Evolutionary conservation across 2,888 invertebrate genomes (phyloP).

Genomic region (Idaea aversata): DNA sequence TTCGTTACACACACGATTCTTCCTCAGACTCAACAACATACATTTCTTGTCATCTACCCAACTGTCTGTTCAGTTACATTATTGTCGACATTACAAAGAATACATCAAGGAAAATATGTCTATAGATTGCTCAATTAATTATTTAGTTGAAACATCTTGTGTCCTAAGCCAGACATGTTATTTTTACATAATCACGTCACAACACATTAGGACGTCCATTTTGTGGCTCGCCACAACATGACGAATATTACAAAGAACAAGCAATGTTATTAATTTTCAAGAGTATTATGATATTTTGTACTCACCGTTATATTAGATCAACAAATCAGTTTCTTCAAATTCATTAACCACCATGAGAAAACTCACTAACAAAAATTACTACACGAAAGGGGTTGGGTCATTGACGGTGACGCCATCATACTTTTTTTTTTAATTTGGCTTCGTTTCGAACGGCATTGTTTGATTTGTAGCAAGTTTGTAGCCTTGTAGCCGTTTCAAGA

Average conservation of each 20-base stretch:
- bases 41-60: constrained; percentile 28
- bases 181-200: constrained; percentile 76
- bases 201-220: constrained; percentile 73
- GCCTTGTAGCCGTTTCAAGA: too few species aligned
- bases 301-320: neutral
- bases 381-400: constrained; percentile 61
- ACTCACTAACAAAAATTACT: constrained; percentile 43
- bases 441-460: neutral
- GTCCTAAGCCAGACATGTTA: constrained; percentile 27
- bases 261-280: neutral
- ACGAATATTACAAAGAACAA: neutral
- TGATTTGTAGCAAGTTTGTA: neutral
- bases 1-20: constrained; percentile 21
- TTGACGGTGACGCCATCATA: constrained; percentile 69
- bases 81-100: neutral
- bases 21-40: constrained; percentile 33
- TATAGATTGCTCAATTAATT: constrained; percentile 13
- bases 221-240: constrained; percentile 45
- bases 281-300: constrained; percentile 5
- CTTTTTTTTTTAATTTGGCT: constrained; percentile 3
- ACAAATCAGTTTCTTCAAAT: neutral
- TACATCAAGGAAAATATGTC: neutral
- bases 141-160: constrained; percentile 20
- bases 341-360: constrained; percentile 23
- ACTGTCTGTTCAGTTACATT: constrained; percentile 2